Percentiles rank a stretch among this genome's conserved stretches.
phyloP scores from a whole-genome alignment of 2,113 vertebrate species.

The Pantherophis guttatus region DNA sequence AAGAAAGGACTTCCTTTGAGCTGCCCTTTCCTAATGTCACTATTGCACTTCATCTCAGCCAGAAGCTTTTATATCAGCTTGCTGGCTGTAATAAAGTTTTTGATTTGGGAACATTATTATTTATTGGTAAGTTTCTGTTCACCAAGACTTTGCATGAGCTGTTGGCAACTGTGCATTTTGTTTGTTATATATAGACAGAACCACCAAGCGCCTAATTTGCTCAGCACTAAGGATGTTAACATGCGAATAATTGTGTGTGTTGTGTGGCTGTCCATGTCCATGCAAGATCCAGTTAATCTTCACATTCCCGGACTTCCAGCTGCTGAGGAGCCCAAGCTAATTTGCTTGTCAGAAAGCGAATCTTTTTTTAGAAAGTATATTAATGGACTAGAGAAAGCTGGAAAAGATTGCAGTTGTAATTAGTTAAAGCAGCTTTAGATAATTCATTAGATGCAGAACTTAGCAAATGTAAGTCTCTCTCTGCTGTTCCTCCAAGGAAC shows the following conservation, averaged over 20 bases:
- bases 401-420: neutral
- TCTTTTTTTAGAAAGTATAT: neutral
- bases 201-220: neutral
- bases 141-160: no score
- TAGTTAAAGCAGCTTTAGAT: neutral
- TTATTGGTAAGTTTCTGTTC: no score
- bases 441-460: neutral
- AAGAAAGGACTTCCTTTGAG: neutral
- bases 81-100: neutral
- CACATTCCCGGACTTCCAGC: slow-evolving; percentile 11
- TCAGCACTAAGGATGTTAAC: neutral
- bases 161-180: fast-evolving
- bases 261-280: neutral
- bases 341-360: neutral
- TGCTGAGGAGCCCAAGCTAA: neutral
- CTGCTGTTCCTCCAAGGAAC: neutral
- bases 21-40: neutral
- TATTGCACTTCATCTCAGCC: neutral
- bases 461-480: neutral
- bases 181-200: neutral
- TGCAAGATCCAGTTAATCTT: slow-evolving; percentile 37
- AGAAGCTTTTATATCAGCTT: neutral
- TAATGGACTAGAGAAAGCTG: neutral
- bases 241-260: neutral
- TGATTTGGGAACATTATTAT: neutral